Conservation (phyloP, 2,797 vertebrate species). For the Glyptemys insculpta region DNA sequence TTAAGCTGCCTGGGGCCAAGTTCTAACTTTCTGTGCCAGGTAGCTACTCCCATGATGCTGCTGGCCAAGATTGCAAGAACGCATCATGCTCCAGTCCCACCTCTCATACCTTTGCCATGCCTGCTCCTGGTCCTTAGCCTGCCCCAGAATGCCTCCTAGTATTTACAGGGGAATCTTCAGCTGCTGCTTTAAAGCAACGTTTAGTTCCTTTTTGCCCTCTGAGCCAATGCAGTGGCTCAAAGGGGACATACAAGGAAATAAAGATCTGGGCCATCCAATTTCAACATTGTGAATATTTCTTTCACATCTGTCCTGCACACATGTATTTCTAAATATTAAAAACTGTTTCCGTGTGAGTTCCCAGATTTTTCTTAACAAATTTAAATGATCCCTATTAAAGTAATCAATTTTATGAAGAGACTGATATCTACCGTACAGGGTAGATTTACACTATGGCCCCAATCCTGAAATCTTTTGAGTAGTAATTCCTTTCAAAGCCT, state of each 20-base stretch:
- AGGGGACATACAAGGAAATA: too few species aligned
- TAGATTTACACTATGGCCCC: not conserved
- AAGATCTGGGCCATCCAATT: not conserved
- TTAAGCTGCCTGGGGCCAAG: not conserved
- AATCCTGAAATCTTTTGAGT: not conserved
- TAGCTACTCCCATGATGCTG: not conserved
- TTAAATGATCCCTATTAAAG: not conserved
- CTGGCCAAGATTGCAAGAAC: not conserved
- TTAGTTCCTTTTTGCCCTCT: not conserved
- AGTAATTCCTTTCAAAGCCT: not conserved
- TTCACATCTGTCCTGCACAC: not conserved
- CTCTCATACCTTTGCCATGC: accelerated
- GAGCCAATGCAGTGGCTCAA: too few species aligned
- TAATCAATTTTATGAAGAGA: not conserved
- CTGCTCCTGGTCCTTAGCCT: not conserved
- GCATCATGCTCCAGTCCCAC: not conserved
- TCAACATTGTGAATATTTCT: not conserved
- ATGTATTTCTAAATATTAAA: not conserved
- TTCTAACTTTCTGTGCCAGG: not conserved
- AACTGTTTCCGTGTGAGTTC: not conserved
- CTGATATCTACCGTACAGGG: not conserved
- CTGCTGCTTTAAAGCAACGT: not conserved
- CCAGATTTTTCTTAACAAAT: not conserved
- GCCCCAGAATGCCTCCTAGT: not conserved
- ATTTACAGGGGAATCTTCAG: not conserved